Base-by-base conservation (phyloP, 2,113 vertebrate genomes). In the Anoura caudifer region DNA sequence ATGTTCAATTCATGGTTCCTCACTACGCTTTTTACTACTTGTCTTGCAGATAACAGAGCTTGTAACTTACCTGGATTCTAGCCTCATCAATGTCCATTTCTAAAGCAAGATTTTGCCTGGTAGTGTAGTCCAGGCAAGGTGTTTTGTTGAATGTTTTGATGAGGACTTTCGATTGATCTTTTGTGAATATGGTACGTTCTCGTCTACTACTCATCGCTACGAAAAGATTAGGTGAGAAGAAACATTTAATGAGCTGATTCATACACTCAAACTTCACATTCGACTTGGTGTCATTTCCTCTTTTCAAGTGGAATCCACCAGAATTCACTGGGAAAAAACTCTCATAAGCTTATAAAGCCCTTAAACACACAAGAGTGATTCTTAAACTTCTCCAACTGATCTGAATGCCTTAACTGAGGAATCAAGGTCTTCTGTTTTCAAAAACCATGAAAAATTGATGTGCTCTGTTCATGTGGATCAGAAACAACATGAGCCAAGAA, bases 11-110 rank as follows among this genome's bases (percentile, higher is more conserved):
- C 70, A 15, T 4, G 6, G n/a, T 31, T 20, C 81, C 24, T 4
- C 6, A 14, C n/a, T 13, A 17, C 31, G 2, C 7, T 70, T 70
- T 82, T 50, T 28, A 15, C 15, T 87, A 87, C 33, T 19, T 50
- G 14, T 45, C 61, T 52, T 47, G 61, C 45, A 47, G 43, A 63
- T 26, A 36, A 26, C 0, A 50, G 47, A 75, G 20, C 6, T 13
- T 61, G 26, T 54, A 14, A 31, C 4, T 88, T 56, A 75, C 92
- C 80, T 94, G 81, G 45, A 97, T 83, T 92, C 90, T 90, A 22
- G 85, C 87, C 28, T 91, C 54, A 52, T 93, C 95, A 1, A 72
- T n/a, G 38, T 67, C 86, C 45, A 67, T 31, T 79, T 93, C 75
- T 22, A 36, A 72, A 52, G 80, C 45, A 28, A 82, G 79, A 22